These are phyloP conservation scores for Metopolophium dirhodum DNA, from an alignment of 1,140 invertebrate genomes.

Conservation along the genomic window DNA sequence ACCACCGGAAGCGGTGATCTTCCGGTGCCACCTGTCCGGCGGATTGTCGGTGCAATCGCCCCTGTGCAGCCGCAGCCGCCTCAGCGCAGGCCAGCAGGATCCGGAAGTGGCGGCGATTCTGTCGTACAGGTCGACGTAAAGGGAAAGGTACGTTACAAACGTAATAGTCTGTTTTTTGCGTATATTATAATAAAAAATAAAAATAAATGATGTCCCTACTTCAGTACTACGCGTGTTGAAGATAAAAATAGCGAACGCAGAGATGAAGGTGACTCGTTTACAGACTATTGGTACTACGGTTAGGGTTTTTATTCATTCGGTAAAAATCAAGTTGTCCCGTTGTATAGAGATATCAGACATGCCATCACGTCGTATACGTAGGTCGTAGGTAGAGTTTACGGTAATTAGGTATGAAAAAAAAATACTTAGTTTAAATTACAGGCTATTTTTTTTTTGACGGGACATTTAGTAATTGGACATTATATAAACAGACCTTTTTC, in stretches of 20 bases:
- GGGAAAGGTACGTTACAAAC: not conserved
- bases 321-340: not conserved
- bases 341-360: not conserved
- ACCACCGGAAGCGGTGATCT: not conserved
- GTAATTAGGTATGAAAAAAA: not conserved
- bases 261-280: not conserved
- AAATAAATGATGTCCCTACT: not conserved
- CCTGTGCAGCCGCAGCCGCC: not conserved
- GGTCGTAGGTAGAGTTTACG: not conserved
- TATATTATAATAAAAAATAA: not conserved
- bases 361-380: not conserved
- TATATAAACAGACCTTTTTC: too few relatives aligned
- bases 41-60: not conserved
- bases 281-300: not conserved
- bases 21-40: not conserved
- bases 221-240: not conserved
- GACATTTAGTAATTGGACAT: too few relatives aligned
- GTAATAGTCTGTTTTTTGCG: not conserved
- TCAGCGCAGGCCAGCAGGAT: not conserved
- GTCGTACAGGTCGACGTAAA: conserved; percentile 28
- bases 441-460: too few relatives aligned
- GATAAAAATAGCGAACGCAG: not conserved
- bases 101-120: not conserved
- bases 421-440: too few relatives aligned
- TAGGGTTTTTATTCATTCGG: not conserved